Base-by-base conservation (phyloP, 2,113 vertebrate species). In the Bagarius yarrelli region DNA sequence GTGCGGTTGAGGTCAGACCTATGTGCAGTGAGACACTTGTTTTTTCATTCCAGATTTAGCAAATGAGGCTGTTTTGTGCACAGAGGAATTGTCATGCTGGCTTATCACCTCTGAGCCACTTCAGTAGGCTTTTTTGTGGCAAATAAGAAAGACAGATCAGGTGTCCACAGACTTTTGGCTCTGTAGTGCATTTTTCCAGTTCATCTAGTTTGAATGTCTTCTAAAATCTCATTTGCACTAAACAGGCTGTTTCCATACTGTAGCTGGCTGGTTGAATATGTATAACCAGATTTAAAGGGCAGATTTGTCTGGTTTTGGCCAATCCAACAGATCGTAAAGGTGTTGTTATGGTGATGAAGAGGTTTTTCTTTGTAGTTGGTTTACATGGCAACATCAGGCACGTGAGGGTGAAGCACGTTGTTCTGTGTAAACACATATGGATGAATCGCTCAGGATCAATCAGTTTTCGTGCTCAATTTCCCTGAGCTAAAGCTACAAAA, bases 321-420 rank as follows among this genome's bases (percentile, higher is more conserved):
- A 19, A 55, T 12, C 16, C 34, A 9, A 81, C 81, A 61, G 88
- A 82, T 81, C 79, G n/a, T 79, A 83, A 34, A 34, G 82, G 25
- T 67, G 91, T 92, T 91, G 90, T 93, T 92, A 92, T 91, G 91
- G 90, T 78, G 55, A 92, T 91, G 86, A 87, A 57, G 80, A 84
- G 88, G 88, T 89, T 87, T 84, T 91, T 87, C 90, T 92, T 47
- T 92, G 89, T 92, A 81, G 92, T 90, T 78, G 82, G 91, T 93
- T 90, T 87, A 89, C 89, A 91, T 87, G 90, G 90, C 87, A 91
- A 92, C 92, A 87, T 91, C 83, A 89, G 89, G 82, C 88, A 88
- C 84, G 86, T 86, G 91, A 91, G 23, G 72, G 61, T 77, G 73
- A 87, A 84, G 82, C 55, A 60, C 73, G 64, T 69, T 73, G 52